Evolutionary conservation across 30 jellyfish, hydroid and myxozoan species (phyloP), one percentile per base, ranked within the genome.

Genomic region (Aurelia coerulea): DNA sequence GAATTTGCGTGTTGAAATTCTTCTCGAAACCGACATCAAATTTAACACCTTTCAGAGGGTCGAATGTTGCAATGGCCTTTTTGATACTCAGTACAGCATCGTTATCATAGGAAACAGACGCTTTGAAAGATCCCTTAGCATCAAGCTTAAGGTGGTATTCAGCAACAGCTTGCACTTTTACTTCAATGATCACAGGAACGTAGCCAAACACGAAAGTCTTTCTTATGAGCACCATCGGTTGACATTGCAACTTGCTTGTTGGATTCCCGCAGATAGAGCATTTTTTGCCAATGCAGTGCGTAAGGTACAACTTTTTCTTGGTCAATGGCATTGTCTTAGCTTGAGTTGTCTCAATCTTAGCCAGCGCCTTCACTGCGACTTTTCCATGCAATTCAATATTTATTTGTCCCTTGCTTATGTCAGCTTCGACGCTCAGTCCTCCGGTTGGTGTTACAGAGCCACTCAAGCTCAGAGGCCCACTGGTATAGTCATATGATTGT

Each of bases 11-110:
- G 69, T 32, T 16, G 33, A 68, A 68, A 52, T 68, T 60, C 23
- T 56, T 37, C 23, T 52, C 54, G 29, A 81, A 33, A 15, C 33
- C 71, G 58, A 59, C 52, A 51, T 81, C 65, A 7, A 81, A 50
- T 5, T 72, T 54, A 37, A 68, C 69, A 11, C 91, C 91, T 15
- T 56, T 52, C 15, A 18, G 5, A 35, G 62, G 39, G 34, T 81
- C 91, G 49, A 81, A 68, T 9, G 74, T 37, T n/a, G 84, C 91
- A 10, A 39, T 53, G 10, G 91, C 91, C 49, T 58, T 81, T 12
- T 58, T 81, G 13, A 81, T 49, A 1, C 73, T 53, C 7, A 81
- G 35, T 2, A 59, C 74, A 5, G 18, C 73, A 16, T 52, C 78
- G 32, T 81, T 37, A 0, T 53, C 33, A 35, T 68, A 68, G 58